Evolutionary conservation across 2,797 vertebrate species (phyloP).

Genomic region (Pantherophis vulpinus): DNA sequence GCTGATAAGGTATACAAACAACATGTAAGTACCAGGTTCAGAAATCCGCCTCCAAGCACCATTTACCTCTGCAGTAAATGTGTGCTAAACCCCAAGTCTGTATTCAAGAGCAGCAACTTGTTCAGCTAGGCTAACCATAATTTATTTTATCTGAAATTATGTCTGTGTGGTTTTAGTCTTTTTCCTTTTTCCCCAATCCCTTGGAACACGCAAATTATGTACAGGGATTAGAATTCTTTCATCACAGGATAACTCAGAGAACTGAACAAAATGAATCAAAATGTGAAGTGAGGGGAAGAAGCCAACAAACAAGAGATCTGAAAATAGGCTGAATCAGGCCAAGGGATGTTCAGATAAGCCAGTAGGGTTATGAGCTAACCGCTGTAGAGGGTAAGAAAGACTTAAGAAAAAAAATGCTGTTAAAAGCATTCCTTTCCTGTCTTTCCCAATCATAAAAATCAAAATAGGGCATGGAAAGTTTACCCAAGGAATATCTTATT

Average conservation of each 20-base stretch:
- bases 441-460: constrained; percentile 24
- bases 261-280: background rate
- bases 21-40: background rate
- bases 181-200: background rate
- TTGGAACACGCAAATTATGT: background rate
- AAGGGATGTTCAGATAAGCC: background rate
- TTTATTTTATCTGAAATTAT: background rate
- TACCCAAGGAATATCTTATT: constrained; percentile 24
- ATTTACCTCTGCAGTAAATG: background rate
- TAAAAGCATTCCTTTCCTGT: background rate
- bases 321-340: background rate
- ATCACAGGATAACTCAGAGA: background rate
- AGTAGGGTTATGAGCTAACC: background rate
- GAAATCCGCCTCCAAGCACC: background rate
- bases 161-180: background rate
- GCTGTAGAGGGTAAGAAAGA: constrained; percentile 10
- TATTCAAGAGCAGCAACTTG: background rate
- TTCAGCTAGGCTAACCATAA: background rate
- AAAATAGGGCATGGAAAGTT: constrained; percentile 27
- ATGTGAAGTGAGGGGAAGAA: background rate
- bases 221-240: background rate
- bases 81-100: background rate
- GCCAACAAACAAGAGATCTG: background rate
- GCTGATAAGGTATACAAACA: background rate
- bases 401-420: background rate